Base-by-base conservation (phyloP, 2,888 invertebrate genomes). In the Pterobdella sp. region DNA sequence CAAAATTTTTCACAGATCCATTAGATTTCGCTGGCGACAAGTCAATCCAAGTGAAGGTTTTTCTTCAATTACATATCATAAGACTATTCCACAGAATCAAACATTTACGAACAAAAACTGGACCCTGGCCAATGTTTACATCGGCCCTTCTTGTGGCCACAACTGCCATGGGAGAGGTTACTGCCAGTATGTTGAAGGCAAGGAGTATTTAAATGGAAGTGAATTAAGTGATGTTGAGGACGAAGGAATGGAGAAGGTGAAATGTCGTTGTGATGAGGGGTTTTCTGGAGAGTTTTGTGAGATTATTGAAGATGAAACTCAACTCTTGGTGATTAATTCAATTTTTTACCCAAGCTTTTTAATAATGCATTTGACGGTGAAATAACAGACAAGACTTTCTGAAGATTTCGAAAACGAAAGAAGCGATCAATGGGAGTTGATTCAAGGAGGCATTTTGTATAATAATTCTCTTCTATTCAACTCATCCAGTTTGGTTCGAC, bases 131-230 rank as follows among this genome's bases (percentile, higher is more conserved):
- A 56, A 22, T 22, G 60, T 56, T 22, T 56, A 18, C n/a, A n/a
- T 56, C 4, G 60, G 60, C 4, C 60, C 60, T 3, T 7, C 60
- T 26, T 56, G 60, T 22, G 26, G 26, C 14, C 14, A 7, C 7
- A 56, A 56, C 60, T 56, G 60, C 26, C 60, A 56, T n/a, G 60
- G 60, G 4, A 56, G 60, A 22, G 60, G 60, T 14, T 22, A 22
- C 60, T 56, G 60, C 26, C 60, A 26, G 10, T 56, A 56, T 56
- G 60, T 56, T 22, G 60, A 14, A n/a, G 26, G 60, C 7, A 56
- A 7, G n/a, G n/a, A n/a, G n/a, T n/a, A n/a, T n/a, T n/a, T n/a
- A n/a, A n/a, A n/a, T n/a, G n/a, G n/a, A n/a, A n/a, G n/a, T n/a
- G n/a, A n/a, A n/a, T n/a, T n/a, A n/a, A n/a, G n/a, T n/a, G n/a